These are phyloP conservation scores for Piaya cayana DNA, from an alignment of 2,113 vertebrate genomes.

Conservation along the genomic window DNA sequence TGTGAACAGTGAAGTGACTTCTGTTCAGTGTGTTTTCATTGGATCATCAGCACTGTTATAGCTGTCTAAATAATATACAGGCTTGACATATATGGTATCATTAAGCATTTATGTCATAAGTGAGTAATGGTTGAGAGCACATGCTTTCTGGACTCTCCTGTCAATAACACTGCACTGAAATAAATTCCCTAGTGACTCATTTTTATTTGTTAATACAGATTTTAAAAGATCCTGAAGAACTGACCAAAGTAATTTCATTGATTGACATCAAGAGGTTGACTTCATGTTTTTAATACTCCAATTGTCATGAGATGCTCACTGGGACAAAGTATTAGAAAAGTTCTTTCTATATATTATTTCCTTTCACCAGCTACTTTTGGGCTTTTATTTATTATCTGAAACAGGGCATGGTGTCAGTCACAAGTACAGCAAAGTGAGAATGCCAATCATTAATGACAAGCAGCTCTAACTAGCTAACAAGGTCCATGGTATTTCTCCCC, in stretches of 20 bases:
- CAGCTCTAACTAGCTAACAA: not conserved
- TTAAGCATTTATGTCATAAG: slow-evolving; percentile 22
- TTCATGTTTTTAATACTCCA: not conserved
- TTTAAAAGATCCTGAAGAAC: not conserved
- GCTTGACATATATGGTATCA: not conserved
- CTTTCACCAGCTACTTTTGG: not conserved
- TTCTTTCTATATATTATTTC: not conserved
- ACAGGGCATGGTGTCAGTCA: not conserved
- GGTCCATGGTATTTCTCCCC: not conserved
- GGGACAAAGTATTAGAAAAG: not conserved
- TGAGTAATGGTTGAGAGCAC: not conserved
- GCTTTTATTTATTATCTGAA: not conserved
- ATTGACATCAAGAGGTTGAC: not conserved
- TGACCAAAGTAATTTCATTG: not conserved
- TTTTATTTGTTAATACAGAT: not conserved
- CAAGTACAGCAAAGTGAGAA: not conserved
- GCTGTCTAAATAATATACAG: slow-evolving; percentile 15
- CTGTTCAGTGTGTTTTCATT: not conserved
- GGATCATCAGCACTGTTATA: slow-evolving; percentile 5
- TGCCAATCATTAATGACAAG: not conserved
- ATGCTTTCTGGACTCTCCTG: not conserved
- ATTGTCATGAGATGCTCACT: not conserved
- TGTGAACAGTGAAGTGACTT: not conserved
- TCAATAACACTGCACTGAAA: not conserved
- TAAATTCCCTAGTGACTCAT: not conserved